Evolutionary conservation across 2,888 invertebrate species (phyloP), one percentile per base, ranked within the genome.

Genomic region (Heliothis peltigera): DNA sequence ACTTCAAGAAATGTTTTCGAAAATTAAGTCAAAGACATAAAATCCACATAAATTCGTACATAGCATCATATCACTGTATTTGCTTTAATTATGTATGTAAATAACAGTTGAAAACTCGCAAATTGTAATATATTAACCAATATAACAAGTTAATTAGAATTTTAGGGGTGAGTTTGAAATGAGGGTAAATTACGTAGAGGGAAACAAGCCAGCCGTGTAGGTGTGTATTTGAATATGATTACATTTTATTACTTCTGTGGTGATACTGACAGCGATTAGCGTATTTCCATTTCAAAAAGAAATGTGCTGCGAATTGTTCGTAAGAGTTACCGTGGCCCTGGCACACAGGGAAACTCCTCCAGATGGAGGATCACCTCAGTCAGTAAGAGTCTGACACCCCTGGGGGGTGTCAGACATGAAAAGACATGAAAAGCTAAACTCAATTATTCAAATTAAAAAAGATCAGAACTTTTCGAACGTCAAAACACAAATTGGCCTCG

Each of bases 131-230:
- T 61, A 65, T 60, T 61, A 61, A 52, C 63, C 35, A 28, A 63
- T 73, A 51, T 51, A 61, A 70, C 66, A 64, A 63, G 73, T 62
- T 81, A 79, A 79, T 79, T 79, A 76, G 48, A 73, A 66, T 77
- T 65, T 64, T 51, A 55, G 44, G 58, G 54, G 44, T 8, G 54
- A 55, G 44, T 21, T 35, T 12, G 17, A 52, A 57, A 44, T 65
- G 59, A 49, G 62, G 64, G 62, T 56, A 49, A 58, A 66, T 79
- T 62, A 59, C 44, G 49, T 21, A 49, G 18, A 49, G 48, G 39
- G 46, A 56, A 63, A 28, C n/a, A 49, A 57, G 32, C 47, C 53
- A 18, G n/a, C 48, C 48, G 52, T 60, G 4, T 19, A 60, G n/a
- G 12, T 57, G 44, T 19, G 39, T 68, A 55, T 70, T 57, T 54